Conservation (phyloP, 1,140 invertebrate genomes). For the Linepithema humile region DNA sequence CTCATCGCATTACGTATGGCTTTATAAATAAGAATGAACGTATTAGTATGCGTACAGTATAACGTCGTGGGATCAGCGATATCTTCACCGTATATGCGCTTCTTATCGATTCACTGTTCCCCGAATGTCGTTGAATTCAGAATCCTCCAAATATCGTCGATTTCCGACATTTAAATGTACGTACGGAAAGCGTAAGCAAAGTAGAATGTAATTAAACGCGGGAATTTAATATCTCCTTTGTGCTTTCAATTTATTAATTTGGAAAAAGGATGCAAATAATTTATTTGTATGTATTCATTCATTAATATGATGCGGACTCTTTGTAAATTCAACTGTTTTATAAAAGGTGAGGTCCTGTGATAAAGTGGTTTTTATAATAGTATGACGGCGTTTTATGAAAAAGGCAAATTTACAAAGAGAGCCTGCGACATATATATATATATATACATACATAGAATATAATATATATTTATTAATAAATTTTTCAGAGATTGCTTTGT, state of each 20-base stretch:
- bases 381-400: too few relatives aligned
- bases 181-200: not conserved
- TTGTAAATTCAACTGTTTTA: too few relatives aligned
- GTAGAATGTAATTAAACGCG: not conserved
- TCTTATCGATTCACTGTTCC: slow-evolving; percentile 12
- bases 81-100: not conserved
- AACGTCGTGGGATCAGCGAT: slow-evolving; percentile 3
- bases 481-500: not conserved
- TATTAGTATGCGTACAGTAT: slow-evolving; percentile 21
- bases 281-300: not conserved
- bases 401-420: too few relatives aligned
- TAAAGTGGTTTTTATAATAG: too few relatives aligned
- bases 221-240: not conserved
- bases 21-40: slow-evolving; percentile 51
- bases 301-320: too few relatives aligned
- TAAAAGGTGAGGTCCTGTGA: too few relatives aligned
- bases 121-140: slow-evolving; percentile 2
- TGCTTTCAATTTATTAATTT: not conserved
- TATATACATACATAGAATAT: not conserved
- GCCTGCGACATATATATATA: too few relatives aligned
- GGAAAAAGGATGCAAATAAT: not conserved
- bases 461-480: not conserved
- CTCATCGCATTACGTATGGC: not conserved
- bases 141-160: not conserved
- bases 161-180: not conserved